Conservation (phyloP, 1,140 invertebrate genomes). For the Sitobion miscanthi region DNA sequence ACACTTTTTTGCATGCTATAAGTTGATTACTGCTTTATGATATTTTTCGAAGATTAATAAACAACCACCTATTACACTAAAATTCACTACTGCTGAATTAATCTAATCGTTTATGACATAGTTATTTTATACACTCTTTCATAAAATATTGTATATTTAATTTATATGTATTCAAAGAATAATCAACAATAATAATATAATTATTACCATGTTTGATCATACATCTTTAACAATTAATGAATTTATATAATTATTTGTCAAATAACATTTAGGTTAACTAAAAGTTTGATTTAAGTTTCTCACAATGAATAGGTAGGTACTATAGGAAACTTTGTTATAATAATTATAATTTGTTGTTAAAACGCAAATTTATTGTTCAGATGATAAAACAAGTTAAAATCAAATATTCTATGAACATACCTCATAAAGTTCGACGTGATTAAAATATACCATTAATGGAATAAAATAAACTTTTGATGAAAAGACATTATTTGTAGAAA, state of each 20-base stretch:
- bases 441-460: background rate
- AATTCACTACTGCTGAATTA: background rate
- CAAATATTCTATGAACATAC: background rate
- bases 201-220: background rate
- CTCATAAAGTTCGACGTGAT: background rate
- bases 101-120: background rate
- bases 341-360: background rate
- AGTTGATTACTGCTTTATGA: background rate
- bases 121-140: background rate
- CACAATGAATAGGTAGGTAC: background rate
- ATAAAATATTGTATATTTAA: background rate
- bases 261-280: background rate
- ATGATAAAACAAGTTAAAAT: background rate
- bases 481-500: background rate
- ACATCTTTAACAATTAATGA: background rate
- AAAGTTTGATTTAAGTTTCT: background rate
- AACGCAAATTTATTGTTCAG: background rate
- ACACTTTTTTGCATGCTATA: background rate
- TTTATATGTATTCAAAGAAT: background rate
- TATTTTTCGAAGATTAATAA: background rate
- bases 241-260: background rate
- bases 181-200: background rate
- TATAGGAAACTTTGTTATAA: background rate
- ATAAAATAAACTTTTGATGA: too few species aligned
- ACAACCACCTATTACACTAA: background rate